phyloP scores from a whole-genome alignment of 2,888 invertebrate species.

The Hermodice carunculata region DNA sequence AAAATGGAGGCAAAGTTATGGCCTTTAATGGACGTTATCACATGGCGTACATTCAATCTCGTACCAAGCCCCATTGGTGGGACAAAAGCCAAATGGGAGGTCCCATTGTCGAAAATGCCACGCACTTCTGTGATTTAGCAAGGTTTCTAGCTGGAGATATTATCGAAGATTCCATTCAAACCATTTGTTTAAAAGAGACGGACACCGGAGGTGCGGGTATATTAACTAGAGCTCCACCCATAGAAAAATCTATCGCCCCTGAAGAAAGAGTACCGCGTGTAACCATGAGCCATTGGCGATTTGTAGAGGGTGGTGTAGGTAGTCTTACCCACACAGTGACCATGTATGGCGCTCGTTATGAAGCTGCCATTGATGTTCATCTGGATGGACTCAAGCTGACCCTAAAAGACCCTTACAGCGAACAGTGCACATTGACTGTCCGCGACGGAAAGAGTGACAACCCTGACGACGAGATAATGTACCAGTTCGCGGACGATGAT shows the following conservation, averaged over 20 bases:
- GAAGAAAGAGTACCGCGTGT: constrained; percentile 22
- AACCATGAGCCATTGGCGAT: constrained; percentile 23
- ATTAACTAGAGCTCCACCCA: too few relatives aligned
- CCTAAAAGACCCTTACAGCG: constrained; percentile 22
- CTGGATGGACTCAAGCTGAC: constrained; percentile 26
- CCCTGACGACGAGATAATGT: constrained; percentile 9
- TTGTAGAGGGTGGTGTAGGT: constrained; percentile 22
- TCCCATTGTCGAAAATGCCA: constrained; percentile 32
- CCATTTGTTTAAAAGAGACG: constrained; percentile 1
- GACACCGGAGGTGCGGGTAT: too few relatives aligned
- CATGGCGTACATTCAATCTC: constrained; percentile 22
- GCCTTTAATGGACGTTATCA: constrained; percentile 20
- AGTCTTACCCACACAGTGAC: constrained; percentile 27
- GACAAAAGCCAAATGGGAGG: constrained; percentile 22
- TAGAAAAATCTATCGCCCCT: too few relatives aligned
- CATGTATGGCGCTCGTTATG: constrained; percentile 23
- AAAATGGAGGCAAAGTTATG: constrained; percentile 32
- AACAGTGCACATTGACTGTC: constrained; percentile 15
- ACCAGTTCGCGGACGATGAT: constrained; percentile 18
- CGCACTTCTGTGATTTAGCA: constrained; percentile 30
- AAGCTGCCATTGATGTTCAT: constrained; percentile 19
- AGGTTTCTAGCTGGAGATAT: constrained; percentile 26
- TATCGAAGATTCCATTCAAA: constrained; percentile 2
- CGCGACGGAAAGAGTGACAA: not conserved
- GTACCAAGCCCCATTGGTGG: constrained; percentile 13